Evolutionary conservation across 1,140 invertebrate species (phyloP), one percentile per base, ranked within the genome.

Genomic region (Ylistrum balloti): DNA sequence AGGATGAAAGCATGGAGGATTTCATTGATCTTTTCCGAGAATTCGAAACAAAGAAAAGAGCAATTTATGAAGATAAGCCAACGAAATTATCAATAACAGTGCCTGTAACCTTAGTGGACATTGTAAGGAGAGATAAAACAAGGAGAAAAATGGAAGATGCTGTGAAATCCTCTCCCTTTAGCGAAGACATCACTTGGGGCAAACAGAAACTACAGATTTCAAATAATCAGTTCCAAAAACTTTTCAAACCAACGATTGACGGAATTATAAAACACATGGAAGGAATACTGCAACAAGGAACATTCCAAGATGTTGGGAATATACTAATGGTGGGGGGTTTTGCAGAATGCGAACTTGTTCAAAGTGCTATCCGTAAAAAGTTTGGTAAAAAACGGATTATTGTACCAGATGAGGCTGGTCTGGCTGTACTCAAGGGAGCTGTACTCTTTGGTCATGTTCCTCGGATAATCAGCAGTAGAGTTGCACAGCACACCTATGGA

Each of bases 291-390:
- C 33, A 33, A 5, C 32, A 91, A 41, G 34, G 48, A 56, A 56
- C 33, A 20, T 56, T 56, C 22, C n/a, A 32, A n/a, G 86, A 87
- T 15, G 28, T 91, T 1, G 85, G 89, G 10, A 89, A 88, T 48
- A 87, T 91, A n/a, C 74, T 91, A 20, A 85, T 91, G 86, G 90
- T 91, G 7, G 90, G 90, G 13, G 90, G 90, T 28, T 91, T 91
- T 91, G n/a, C 90, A 0, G 90, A 89, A 33, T 91, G 90, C 41
- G 88, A 89, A 33, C 45, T 91, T 32, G 33, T 91, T 13, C 88
- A 91, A 45, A 48, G 85, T 2, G 88, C 86, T n/a, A 33, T 91
- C 10, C 33, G 87, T 20, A 41, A 74, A n/a, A 45, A 38, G 33
- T 48, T 90, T 34, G 35, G 33, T 86, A 45, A 89, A 13, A 88